Conservation (phyloP, 2,888 invertebrate genomes). For the Punctoribates punctum region DNA sequence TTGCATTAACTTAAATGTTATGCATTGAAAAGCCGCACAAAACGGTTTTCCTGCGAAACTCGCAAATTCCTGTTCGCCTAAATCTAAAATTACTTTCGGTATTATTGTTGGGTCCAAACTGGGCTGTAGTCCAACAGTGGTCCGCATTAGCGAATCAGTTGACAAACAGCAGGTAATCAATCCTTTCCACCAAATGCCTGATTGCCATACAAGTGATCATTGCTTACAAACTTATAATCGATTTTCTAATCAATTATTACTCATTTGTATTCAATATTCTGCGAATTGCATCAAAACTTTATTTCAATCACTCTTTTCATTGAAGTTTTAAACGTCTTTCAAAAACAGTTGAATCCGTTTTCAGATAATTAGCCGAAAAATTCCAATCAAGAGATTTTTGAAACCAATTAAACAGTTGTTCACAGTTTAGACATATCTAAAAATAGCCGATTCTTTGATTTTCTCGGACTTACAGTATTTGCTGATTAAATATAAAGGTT, state of each 20-base stretch:
- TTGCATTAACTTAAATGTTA: constrained; percentile 22
- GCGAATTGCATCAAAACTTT: neutral
- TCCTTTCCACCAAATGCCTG: constrained; percentile 34
- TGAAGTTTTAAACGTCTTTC: too few species aligned
- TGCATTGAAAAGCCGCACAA: constrained; percentile 36
- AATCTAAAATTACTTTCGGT: constrained; percentile 4
- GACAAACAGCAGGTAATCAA: constrained; percentile 28
- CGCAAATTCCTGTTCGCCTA: constrained; percentile 35
- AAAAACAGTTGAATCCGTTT: too few species aligned
- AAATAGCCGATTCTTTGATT: too few species aligned
- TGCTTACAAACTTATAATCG: constrained; percentile 10
- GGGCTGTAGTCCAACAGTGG: constrained; percentile 1
- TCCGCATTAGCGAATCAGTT: neutral
- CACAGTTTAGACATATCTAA: too few species aligned
- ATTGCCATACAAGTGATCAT: constrained; percentile 25
- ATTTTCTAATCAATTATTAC: neutral
- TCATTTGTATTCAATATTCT: neutral
- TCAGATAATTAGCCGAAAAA: too few species aligned
- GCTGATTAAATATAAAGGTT: neutral
- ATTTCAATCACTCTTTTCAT: too few species aligned
- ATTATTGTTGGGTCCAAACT: constrained; percentile 28
- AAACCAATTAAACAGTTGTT: too few species aligned
- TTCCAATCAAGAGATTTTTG: too few species aligned
- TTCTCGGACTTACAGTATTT: too few species aligned
- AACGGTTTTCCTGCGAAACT: constrained; percentile 25